Conservation (phyloP, 2,113 vertebrate genomes). For the Chamaea fasciata region DNA sequence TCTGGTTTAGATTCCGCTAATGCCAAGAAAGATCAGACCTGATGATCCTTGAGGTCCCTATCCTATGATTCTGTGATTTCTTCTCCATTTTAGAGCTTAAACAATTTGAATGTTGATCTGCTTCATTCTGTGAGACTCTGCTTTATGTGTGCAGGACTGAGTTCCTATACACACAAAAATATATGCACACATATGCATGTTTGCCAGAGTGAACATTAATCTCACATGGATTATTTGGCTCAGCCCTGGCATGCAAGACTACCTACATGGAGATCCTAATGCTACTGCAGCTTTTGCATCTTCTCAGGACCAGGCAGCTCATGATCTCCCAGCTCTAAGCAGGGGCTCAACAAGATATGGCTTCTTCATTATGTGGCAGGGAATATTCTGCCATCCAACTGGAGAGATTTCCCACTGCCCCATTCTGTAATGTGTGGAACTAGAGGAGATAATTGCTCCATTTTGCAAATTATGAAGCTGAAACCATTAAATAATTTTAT, state of each 20-base stretch:
- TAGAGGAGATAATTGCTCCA: constrained; percentile 27
- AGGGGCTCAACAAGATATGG: background rate
- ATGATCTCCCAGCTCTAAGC: background rate
- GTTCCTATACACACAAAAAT: too few relatives aligned
- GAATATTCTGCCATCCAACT: background rate
- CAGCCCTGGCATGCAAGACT: background rate
- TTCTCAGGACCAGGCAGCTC: background rate
- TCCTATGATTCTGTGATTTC: background rate
- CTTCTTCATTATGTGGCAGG: background rate
- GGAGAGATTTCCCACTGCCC: background rate
- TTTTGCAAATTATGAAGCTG: constrained; percentile 5
- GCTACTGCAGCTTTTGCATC: background rate
- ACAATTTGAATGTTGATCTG: background rate
- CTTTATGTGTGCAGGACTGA: background rate
- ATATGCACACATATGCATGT: rapidly evolving
- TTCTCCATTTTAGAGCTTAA: background rate
- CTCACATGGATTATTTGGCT: background rate
- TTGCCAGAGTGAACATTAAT: background rate
- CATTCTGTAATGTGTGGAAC: background rate
- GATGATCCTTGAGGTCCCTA: background rate
- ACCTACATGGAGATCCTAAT: rapidly evolving
- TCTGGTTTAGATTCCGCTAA: background rate
- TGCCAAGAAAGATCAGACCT: background rate
- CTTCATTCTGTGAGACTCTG: background rate
- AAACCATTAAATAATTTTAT: constrained; percentile 36